Evolutionary conservation across 2,888 invertebrate genomes (phyloP).

Genomic region (Brachylomia viminalis): DNA sequence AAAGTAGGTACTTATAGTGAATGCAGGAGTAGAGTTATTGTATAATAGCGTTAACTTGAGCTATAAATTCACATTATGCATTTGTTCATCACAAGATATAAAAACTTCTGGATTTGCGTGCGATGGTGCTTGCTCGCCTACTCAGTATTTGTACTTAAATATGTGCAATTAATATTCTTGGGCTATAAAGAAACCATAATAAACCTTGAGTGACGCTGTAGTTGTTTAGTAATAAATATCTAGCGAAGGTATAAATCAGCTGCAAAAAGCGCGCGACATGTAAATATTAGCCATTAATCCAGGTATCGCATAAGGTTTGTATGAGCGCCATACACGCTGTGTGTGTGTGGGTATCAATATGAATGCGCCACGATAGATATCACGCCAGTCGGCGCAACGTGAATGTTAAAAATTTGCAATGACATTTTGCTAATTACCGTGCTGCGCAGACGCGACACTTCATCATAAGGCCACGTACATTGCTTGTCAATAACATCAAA

Average conservation of each 20-base stretch:
- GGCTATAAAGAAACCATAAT: constrained; percentile 16
- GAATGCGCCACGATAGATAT: constrained; percentile 77
- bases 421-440: constrained; percentile 75
- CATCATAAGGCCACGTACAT: constrained; percentile 29
- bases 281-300: constrained; percentile 66
- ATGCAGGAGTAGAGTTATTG: neutral
- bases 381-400: constrained; percentile 69
- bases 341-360: constrained; percentile 72
- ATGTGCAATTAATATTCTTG: constrained; percentile 40
- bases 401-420: constrained; percentile 79
- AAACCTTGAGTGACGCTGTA: constrained; percentile 32
- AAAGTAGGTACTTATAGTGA: too few species aligned
- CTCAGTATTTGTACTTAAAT: constrained; percentile 42
- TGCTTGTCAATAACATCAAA: constrained; percentile 17
- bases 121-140: constrained; percentile 29
- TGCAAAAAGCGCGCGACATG: constrained; percentile 61
- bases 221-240: constrained; percentile 57
- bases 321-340: constrained; percentile 29
- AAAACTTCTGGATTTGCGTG: constrained; percentile 40
- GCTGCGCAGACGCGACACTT: constrained; percentile 9
- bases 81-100: constrained; percentile 26
- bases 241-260: constrained; percentile 39
- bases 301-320: constrained; percentile 56
- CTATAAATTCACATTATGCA: constrained; percentile 10
- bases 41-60: constrained; percentile 13